Evolutionary conservation across 2,797 vertebrate species (phyloP), one percentile per base, ranked within the genome.

Genomic region (Furcifer pardalis): DNA sequence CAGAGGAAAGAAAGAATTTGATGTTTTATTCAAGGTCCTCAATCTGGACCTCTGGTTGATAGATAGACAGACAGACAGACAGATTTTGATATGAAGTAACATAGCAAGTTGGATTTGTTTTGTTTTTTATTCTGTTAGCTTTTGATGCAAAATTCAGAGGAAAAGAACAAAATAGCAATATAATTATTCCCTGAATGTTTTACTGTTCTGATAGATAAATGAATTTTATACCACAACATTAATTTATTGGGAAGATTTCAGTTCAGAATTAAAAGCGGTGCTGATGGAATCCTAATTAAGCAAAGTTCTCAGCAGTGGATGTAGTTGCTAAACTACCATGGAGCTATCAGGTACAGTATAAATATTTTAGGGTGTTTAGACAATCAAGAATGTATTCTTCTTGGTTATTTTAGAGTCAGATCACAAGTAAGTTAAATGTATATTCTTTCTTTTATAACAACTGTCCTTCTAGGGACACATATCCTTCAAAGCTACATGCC

Each of bases 11-110:
- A 84, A n/a, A 40, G 1, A 9, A 73, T 65, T 35, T 74, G 10
- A 60, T 30, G 63, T 60, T 89, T 89, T 68, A 71, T 81, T 12
- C 37, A 78, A 13, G 42, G 35, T 81, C 1, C 71, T 86, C 84
- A 46, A 7, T 87, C 66, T 10, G 19, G 30, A 1, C 6, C 76
- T 84, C 66, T 60, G 85, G 30, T 15, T 65, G 12, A 13, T 32
- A 65, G n/a, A n/a, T n/a, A n/a, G n/a, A n/a, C n/a, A n/a, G n/a
- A n/a, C n/a, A n/a, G n/a, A 82, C 15, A 42, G 0, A 15, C 1
- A 89, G 0, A 0, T 87, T 86, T 91, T 2, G 74, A 85, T 3
- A 76, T 9, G n/a, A 90, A 87, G 0, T 21, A 59, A 42, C 12
- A 83, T 66, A 12, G 44, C 0, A 75, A 1, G 25, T 72, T 77